A percentile compares a stretch with the other conserved stretches of the same genome.
phyloP scores from a whole-genome alignment of 2,888 invertebrate species.

The Eutolmus rufibarbis region DNA sequence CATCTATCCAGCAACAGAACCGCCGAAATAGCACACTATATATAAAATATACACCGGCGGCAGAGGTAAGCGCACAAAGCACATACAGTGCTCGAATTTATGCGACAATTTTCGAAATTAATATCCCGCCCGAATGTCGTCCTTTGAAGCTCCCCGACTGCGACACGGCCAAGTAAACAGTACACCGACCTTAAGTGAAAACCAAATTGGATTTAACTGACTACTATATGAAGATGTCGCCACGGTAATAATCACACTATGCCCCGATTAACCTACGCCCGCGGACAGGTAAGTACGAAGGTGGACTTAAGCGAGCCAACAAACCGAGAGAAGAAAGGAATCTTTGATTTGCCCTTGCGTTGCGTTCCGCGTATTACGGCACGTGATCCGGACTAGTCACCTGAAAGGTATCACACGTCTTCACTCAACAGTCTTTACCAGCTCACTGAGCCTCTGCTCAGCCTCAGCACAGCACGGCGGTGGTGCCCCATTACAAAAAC shows the following conservation, averaged over 20 bases:
- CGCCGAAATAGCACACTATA: background rate
- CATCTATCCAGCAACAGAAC: background rate
- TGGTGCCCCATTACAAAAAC: background rate
- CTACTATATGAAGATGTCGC: background rate
- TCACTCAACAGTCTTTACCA: conserved; percentile 31
- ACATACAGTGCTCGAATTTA: background rate
- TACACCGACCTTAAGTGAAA: background rate
- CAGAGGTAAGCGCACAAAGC: background rate
- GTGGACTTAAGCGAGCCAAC: background rate
- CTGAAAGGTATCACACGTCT: conserved; percentile 41
- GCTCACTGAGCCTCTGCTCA: conserved; percentile 26
- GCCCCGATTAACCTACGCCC: background rate
- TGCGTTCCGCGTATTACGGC: conserved; percentile 19
- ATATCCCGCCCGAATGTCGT: background rate
- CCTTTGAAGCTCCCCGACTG: background rate
- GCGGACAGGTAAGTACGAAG: background rate
- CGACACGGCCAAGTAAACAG: background rate
- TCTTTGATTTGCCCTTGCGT: background rate
- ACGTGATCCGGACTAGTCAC: conserved; percentile 42
- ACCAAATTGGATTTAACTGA: background rate
- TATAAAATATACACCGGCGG: background rate
- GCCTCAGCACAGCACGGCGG: background rate
- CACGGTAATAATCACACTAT: background rate
- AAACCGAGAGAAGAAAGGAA: background rate
- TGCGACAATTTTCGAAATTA: conserved; percentile 25